Evolutionary conservation across 2,113 vertebrate genomes (phyloP).

Genomic region (Cathartes aura): DNA sequence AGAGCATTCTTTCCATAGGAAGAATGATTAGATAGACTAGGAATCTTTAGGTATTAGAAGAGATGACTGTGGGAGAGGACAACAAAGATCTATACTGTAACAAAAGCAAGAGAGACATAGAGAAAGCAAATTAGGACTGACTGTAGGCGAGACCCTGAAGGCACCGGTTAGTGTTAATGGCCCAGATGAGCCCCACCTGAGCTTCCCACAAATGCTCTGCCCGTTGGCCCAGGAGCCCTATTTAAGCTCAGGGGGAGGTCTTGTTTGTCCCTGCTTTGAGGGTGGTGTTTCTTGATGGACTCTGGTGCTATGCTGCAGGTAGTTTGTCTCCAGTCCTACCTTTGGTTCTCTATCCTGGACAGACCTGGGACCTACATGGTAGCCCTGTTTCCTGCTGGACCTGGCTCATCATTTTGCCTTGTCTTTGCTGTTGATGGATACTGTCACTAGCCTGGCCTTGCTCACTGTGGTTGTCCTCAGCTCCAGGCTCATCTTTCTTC

Average conservation of each 20-base stretch:
- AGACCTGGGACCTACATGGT: fast-evolving
- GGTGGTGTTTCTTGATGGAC: fast-evolving
- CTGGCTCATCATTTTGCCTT: fast-evolving
- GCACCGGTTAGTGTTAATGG: fast-evolving
- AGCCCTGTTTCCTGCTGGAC: not conserved
- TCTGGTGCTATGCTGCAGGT: fast-evolving
- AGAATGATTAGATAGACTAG: not conserved
- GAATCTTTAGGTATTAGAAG: not conserved
- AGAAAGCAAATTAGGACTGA: not conserved
- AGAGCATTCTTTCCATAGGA: not conserved
- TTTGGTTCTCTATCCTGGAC: fast-evolving
- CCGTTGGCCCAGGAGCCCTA: not conserved
- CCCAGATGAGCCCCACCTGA: not conserved
- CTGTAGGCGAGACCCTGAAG: fast-evolving
- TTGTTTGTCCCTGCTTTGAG: fast-evolving
- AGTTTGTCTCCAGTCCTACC: fast-evolving
- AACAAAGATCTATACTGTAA: not conserved
- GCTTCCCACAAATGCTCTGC: not conserved
- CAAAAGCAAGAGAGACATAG: not conserved
- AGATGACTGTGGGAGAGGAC: not conserved
- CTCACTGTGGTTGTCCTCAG: not conserved
- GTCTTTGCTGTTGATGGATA: not conserved
- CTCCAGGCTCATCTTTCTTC: not conserved
- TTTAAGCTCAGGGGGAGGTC: not conserved
- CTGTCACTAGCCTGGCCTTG: not conserved